These are phyloP conservation scores for Cyanoderma ruficeps DNA, from an alignment of 2,113 vertebrate species.

Conservation along the genomic window DNA sequence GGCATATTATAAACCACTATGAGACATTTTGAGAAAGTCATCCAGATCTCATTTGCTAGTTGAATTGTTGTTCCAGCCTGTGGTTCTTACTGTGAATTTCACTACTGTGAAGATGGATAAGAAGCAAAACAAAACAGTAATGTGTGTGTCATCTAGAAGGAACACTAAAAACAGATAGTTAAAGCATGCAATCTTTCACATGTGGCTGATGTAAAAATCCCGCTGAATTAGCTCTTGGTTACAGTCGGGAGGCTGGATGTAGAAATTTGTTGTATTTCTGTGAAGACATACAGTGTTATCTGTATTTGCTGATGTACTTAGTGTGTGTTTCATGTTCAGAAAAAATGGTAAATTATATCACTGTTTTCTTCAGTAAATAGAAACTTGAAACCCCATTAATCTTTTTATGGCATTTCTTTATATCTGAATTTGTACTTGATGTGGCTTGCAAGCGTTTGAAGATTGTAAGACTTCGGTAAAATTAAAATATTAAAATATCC, in stretches of 20 bases:
- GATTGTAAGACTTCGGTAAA: not conserved
- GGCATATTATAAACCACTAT: not conserved
- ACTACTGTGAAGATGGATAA: not conserved
- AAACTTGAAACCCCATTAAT: not conserved
- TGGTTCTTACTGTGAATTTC: not conserved
- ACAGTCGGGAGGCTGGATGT: not conserved
- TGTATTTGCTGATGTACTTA: not conserved
- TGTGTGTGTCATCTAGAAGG: not conserved
- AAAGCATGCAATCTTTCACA: not conserved
- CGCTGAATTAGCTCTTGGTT: not conserved
- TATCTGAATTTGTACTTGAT: not conserved
- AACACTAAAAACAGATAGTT: not conserved
- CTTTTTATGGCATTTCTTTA: not conserved
- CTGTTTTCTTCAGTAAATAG: not conserved
- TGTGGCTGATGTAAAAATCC: not conserved
- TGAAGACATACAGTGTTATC: not conserved
- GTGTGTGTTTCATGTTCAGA: not conserved
- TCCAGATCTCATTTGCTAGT: constrained; percentile 28
- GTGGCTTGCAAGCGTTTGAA: not conserved
- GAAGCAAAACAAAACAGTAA: not conserved
- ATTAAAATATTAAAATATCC: not conserved
- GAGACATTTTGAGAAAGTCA: not conserved
- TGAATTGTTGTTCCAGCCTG: not conserved
- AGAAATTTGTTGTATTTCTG: not conserved
- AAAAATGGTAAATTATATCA: not conserved